These are phyloP conservation scores for Pelusios castaneus DNA, from an alignment of 2,113 vertebrate genomes.

Conservation along the genomic window DNA sequence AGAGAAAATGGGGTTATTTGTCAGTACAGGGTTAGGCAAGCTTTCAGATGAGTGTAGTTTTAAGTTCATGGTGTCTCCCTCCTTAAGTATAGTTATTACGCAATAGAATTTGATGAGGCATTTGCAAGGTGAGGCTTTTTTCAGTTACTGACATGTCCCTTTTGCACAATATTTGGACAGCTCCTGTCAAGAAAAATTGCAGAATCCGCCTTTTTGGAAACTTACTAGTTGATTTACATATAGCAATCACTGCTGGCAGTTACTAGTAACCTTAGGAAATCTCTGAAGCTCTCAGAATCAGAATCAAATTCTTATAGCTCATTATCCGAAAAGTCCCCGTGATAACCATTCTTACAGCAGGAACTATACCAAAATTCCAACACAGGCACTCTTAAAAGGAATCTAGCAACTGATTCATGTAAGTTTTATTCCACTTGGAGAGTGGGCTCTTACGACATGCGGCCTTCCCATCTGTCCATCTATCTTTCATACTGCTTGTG, in stretches of 20 bases:
- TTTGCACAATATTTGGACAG: slow-evolving; percentile 17
- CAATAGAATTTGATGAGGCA: neutral
- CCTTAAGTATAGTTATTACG: neutral
- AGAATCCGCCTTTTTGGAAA: neutral
- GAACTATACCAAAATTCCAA: neutral
- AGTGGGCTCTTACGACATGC: too few relatives aligned
- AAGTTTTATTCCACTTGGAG: neutral
- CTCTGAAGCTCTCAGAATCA: neutral
- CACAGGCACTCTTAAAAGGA: neutral
- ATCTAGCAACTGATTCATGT: neutral
- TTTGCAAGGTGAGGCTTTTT: slow-evolving; percentile 33
- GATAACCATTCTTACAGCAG: neutral
- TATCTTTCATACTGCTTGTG: too few relatives aligned
- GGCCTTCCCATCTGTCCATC: too few relatives aligned
- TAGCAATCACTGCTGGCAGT: slow-evolving; percentile 25
- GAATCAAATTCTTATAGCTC: neutral
- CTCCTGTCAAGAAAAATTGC: slow-evolving; percentile 25
- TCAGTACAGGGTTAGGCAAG: neutral
- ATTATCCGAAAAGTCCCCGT: neutral
- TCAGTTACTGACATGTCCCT: neutral
- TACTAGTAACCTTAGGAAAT: neutral
- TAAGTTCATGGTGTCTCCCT: neutral
- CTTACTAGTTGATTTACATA: slow-evolving; percentile 15
- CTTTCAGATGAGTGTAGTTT: slow-evolving; percentile 1
- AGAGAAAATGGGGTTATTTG: neutral